phyloP scores from a whole-genome alignment of 2,888 invertebrate species.

The Acanthosepion pharaonis region DNA sequence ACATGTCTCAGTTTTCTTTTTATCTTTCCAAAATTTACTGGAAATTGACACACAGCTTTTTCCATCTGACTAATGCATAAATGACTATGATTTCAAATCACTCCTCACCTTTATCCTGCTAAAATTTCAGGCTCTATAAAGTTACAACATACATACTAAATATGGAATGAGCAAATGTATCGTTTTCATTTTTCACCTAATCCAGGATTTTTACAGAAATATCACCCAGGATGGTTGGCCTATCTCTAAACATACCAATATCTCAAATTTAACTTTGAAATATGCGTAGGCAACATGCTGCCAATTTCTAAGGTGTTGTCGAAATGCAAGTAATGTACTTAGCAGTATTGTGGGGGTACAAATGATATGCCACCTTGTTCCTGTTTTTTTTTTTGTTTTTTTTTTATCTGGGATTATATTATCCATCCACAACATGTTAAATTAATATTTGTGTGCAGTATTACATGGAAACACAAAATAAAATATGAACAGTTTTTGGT shows the following conservation, averaged over 20 bases:
- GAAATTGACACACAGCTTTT: neutral
- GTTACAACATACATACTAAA: neutral
- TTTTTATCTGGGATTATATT: too few species aligned
- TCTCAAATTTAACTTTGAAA: slow-evolving; percentile 10
- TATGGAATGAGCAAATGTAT: neutral
- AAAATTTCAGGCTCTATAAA: neutral
- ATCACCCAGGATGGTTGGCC: neutral
- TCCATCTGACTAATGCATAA: neutral
- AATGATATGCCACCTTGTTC: too few species aligned
- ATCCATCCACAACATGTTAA: too few species aligned
- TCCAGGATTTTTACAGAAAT: neutral
- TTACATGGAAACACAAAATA: too few species aligned
- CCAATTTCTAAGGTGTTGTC: neutral
- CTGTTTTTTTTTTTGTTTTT: too few species aligned
- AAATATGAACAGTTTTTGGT: too few species aligned
- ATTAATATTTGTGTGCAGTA: too few species aligned
- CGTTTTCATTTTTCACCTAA: neutral
- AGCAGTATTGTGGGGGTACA: too few species aligned
- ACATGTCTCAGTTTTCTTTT: neutral
- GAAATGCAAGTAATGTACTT: neutral
- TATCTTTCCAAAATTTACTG: neutral
- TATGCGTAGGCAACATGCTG: neutral
- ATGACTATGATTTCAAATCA: neutral
- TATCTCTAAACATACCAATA: neutral
- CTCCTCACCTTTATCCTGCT: neutral